Base-by-base conservation (phyloP, 1,140 invertebrate genomes). In the Littorina saxatilis region DNA sequence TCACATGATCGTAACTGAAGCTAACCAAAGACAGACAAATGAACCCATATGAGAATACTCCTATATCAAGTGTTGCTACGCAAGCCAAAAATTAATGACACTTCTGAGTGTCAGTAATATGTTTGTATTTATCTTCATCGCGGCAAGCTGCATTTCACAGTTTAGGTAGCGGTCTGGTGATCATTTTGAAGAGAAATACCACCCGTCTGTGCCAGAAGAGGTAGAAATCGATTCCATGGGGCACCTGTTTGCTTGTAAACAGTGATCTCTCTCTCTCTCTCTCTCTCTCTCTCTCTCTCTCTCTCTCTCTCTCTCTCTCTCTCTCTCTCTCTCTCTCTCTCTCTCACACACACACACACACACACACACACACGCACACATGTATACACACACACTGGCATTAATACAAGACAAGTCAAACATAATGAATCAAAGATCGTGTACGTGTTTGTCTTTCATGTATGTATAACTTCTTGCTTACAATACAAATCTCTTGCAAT, bases 341-440 rank as follows among this genome's bases (percentile, higher is more conserved):
- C 29, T 32, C 29, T 37, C 61, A 32, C 37, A 79, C 37, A 66
- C 9, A 50, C 61, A 79, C 37, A 63, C 39, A 68, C 77, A 68
- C 39, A 47, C 40, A 68, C 77, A 29, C 39, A 79, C 61, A 47
- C 27, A 68, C 39, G 61, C 29, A 61, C 77, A 79, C 29, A 63
- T 20, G 27, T 23, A 79, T 3, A 77, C 27, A 76, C 47, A 75
- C 37, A 75, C 40, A 47, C 20, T 17, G 9, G 47, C 73, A 75
- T n/a, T n/a, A n/a, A n/a, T n/a, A n/a, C n/a, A n/a, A n/a, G n/a
- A n/a, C n/a, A n/a, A n/a, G n/a, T n/a, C n/a, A n/a, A n/a, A n/a
- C n/a, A n/a, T n/a, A n/a, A n/a, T n/a, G n/a, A n/a, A n/a, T n/a
- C n/a, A n/a, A n/a, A n/a, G n/a, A n/a, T n/a, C n/a, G n/a, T n/a